Percentiles rank a stretch among this genome's conserved stretches.
These are phyloP conservation scores for Phacellophora camtschatica DNA, from an alignment of 30 jellyfish, hydroid and myxozoan genomes.

Conservation along the genomic window DNA sequence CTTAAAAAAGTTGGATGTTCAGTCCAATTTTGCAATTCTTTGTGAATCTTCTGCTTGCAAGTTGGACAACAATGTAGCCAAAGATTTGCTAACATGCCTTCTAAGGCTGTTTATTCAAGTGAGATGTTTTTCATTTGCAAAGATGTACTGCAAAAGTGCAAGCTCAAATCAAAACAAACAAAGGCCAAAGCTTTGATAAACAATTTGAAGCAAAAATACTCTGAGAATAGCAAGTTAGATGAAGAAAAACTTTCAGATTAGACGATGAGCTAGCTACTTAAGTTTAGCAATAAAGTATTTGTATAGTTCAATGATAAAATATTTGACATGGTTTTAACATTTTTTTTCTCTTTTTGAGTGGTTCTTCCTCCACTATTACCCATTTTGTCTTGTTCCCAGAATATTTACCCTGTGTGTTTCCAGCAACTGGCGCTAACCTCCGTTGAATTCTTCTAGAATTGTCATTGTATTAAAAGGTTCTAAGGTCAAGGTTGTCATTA, in stretches of 20 bases:
- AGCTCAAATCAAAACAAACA: conserved; percentile 8
- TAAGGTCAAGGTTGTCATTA: too few relatives aligned
- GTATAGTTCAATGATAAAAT: too few relatives aligned
- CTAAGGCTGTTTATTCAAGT: conserved; percentile 23
- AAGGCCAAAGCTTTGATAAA: conserved; percentile 16
- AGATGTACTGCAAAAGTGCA: conserved; percentile 31
- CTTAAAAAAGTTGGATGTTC: not conserved
- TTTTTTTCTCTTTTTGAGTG: too few relatives aligned
- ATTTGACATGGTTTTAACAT: too few relatives aligned
- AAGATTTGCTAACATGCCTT: conserved; percentile 17
- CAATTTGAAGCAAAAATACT: conserved; percentile 29
- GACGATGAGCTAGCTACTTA: not conserved
- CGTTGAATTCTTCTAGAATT: too few relatives aligned
- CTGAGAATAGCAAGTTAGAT: conserved; percentile 2
- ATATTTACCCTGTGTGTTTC: too few relatives aligned
- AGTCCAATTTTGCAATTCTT: not conserved
- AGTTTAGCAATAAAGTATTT: too few relatives aligned
- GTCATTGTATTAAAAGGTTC: too few relatives aligned
- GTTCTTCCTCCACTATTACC: too few relatives aligned
- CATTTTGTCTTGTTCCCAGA: too few relatives aligned
- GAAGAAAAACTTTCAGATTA: conserved; percentile 17
- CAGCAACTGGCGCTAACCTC: too few relatives aligned
- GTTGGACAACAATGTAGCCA: conserved; percentile 9
- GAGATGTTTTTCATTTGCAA: conserved; percentile 39
- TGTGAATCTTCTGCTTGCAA: conserved; percentile 24